Evolutionary conservation across 2,113 vertebrate genomes (phyloP), one percentile per base, ranked within the genome.

Genomic region (Sprattus sprattus): DNA sequence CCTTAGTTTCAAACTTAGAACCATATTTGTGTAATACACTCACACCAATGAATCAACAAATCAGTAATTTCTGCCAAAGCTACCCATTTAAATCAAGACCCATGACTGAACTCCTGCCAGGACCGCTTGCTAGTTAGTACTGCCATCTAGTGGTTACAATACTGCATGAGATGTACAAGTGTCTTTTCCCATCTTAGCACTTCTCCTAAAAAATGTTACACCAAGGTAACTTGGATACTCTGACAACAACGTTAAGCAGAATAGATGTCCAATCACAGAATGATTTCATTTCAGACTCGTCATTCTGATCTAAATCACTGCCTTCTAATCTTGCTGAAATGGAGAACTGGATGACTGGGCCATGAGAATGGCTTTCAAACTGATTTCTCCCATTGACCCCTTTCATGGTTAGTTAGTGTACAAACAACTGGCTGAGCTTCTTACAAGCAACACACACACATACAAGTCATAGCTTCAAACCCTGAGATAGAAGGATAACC

Each of bases 141-240:
- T 89, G 88, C 91, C 93, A 86, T 83, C 93, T 82, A 11, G 86
- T 93, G 93, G 91, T 13, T 0, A 47, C 0, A 46, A 0, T 18
- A 6, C 2, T 11, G 10, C 3, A 47, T 47, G 46, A 47, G 46
- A 8, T 47, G 6, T 47, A 57, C 1, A 20, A 57, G 18, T 67
- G 4, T 32, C 25, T 28, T 39, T 75, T 28, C 15, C 28, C 67
- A 32, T 15, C 2, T 39, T 39, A 39, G 39, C 39, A 39, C 39
- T 9, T 15, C 25, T 6, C 15, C 25, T 32, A 9, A 28, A 32
- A 75, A 39, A 32, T 75, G 28, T 32, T 28, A 32, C 3, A 20
- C 25, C 25, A 32, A 4, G 10, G 8, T 25, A 25, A 75, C 25
- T 75, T 4, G 13, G 28, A 25, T 39, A 39, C 64, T 75, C 4